phyloP scores from a whole-genome alignment of 1,140 invertebrate species.

The Camponotus pennsylvanicus region DNA sequence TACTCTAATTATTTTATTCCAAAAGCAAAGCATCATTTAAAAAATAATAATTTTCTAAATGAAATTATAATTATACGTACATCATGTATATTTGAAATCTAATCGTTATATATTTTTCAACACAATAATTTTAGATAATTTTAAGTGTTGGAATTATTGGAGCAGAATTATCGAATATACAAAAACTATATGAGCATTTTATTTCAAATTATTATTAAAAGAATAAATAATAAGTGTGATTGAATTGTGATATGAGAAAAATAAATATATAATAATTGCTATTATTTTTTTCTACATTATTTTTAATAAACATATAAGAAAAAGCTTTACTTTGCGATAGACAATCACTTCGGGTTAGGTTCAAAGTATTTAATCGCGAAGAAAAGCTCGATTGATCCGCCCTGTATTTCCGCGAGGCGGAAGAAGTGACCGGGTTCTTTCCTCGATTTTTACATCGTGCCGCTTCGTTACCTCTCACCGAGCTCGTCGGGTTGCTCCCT shows the following conservation, averaged over 20 bases:
- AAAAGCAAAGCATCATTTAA: neutral
- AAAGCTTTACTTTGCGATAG: too few relatives aligned
- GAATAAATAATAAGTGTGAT: neutral
- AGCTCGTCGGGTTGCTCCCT: conserved; percentile 44
- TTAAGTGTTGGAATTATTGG: too few relatives aligned
- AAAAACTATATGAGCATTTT: neutral
- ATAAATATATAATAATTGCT: neutral
- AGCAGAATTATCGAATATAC: too few relatives aligned
- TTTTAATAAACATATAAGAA: neutral
- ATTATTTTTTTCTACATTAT: neutral
- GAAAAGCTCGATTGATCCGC: conserved; percentile 32
- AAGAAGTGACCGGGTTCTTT: conserved; percentile 42
- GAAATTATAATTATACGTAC: too few relatives aligned
- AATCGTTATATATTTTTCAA: too few relatives aligned
- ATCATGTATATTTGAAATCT: too few relatives aligned
- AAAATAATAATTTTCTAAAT: neutral
- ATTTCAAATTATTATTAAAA: conserved; percentile 10
- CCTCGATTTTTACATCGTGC: conserved; percentile 53
- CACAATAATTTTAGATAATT: too few relatives aligned
- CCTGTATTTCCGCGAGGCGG: conserved; percentile 22
- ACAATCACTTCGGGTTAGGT: neutral
- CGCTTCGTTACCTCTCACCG: conserved; percentile 50
- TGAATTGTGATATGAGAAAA: neutral
- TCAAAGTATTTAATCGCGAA: conserved; percentile 43
- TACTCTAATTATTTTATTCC: neutral